A percentile compares a stretch with the other conserved stretches of the same genome.
Conservation (phyloP, 2,888 invertebrate genomes). For the Cataglyphis livida region DNA sequence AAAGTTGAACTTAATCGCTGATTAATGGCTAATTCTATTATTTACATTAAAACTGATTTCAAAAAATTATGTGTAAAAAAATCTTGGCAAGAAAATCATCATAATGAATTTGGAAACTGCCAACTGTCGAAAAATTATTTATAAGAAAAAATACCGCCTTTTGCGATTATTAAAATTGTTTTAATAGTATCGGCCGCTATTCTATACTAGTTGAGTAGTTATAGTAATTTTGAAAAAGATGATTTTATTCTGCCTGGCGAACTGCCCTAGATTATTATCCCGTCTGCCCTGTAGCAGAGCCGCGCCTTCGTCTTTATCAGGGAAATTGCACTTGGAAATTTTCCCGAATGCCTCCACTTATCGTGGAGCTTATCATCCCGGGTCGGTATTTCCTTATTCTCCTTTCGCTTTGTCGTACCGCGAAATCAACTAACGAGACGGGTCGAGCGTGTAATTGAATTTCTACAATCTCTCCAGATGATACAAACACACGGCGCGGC, state of each 20-base stretch:
- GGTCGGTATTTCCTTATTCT: conserved; percentile 23
- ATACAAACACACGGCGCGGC: conserved; percentile 18
- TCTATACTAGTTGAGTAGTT: conserved; percentile 13
- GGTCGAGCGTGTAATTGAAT: conserved; percentile 40
- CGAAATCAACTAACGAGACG: conserved; percentile 44
- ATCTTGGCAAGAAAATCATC: background rate
- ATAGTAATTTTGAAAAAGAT: conserved; percentile 40
- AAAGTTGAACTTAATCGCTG: background rate
- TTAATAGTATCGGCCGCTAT: conserved; percentile 13
- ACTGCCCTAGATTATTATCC: conserved; percentile 29
- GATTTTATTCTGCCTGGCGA: conserved; percentile 25
- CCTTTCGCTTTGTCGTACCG: conserved; percentile 38
- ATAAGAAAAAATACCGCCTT: conserved; percentile 22
- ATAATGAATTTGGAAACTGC: background rate
- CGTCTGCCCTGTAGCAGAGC: conserved; percentile 25
- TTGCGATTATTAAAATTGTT: conserved; percentile 45
- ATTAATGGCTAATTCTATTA: background rate
- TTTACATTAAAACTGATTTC: background rate
- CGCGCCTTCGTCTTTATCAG: conserved; percentile 41
- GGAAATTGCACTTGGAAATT: conserved; percentile 53
- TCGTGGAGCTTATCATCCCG: conserved; percentile 46
- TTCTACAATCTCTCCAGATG: conserved; percentile 40
- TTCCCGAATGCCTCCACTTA: conserved; percentile 50
- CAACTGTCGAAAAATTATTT: background rate
- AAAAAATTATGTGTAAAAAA: background rate